phyloP scores from a whole-genome alignment of 2,113 vertebrate species.

The Trochalopteron elliotii region DNA sequence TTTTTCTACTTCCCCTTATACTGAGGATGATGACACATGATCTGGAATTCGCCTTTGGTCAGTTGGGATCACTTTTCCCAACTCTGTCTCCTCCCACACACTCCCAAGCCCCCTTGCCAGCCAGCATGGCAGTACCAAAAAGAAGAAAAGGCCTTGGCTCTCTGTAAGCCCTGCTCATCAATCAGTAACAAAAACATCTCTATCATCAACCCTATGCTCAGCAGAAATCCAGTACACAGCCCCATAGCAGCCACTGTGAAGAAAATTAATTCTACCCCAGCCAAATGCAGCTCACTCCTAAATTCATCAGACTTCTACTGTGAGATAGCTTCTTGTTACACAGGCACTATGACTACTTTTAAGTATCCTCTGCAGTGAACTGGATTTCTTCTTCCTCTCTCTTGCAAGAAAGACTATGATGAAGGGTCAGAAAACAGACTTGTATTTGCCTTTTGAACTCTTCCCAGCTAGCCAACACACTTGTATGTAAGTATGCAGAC shows the following conservation, averaged over 20 bases:
- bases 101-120: fast-evolving
- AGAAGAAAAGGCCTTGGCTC: background rate
- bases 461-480: background rate
- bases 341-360: background rate
- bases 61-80: background rate
- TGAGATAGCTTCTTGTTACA: background rate
- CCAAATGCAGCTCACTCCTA: background rate
- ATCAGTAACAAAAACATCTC: background rate
- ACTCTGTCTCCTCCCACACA: background rate
- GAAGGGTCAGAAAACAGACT: background rate
- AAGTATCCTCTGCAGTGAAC: background rate
- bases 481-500: fast-evolving
- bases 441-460: background rate
- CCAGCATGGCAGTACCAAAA: fast-evolving
- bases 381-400: background rate
- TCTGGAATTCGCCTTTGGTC: background rate
- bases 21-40: background rate
- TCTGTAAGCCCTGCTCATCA: background rate
- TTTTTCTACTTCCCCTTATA: background rate
- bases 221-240: background rate
- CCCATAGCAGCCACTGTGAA: background rate
- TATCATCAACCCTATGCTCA: background rate
- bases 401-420: background rate
- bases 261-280: background rate
- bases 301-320: background rate